These are phyloP conservation scores for Heliconius erato DNA, from an alignment of 2,888 invertebrate species.

Conservation along the genomic window DNA sequence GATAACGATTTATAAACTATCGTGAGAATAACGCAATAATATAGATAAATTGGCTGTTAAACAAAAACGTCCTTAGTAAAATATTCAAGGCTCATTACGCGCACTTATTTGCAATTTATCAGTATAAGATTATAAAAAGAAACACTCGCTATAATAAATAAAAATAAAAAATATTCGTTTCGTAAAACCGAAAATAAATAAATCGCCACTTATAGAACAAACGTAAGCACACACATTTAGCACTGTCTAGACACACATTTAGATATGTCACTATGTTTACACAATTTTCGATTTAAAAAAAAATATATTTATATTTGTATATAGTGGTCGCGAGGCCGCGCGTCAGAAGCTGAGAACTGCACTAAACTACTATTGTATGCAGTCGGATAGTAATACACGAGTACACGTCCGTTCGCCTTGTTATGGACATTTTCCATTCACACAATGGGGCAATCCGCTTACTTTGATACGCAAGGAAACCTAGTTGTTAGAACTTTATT, in stretches of 20 bases:
- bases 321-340: constrained; percentile 65
- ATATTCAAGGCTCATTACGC: constrained; percentile 59
- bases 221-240: constrained; percentile 14
- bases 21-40: constrained; percentile 49
- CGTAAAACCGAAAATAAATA: constrained; percentile 1
- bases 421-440: constrained; percentile 83
- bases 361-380: constrained; percentile 85
- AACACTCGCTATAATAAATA: constrained; percentile 33
- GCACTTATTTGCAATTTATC: constrained; percentile 36
- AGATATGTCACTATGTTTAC: constrained; percentile 32
- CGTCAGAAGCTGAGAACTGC: constrained; percentile 82
- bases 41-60: constrained; percentile 58
- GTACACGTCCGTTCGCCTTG: constrained; percentile 75
- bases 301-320: constrained; percentile 30
- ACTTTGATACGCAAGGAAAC: constrained; percentile 55
- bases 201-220: constrained; percentile 24
- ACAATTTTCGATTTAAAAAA: constrained; percentile 25
- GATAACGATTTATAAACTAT: constrained; percentile 52
- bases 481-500: constrained; percentile 15
- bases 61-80: constrained; percentile 57
- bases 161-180: constrained; percentile 26
- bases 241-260: constrained; percentile 3
- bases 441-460: constrained; percentile 75
- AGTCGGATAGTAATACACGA: constrained; percentile 79
- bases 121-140: constrained; percentile 40